These are phyloP conservation scores for Hedya salicella DNA, from an alignment of 2,888 invertebrate genomes.

Conservation along the genomic window DNA sequence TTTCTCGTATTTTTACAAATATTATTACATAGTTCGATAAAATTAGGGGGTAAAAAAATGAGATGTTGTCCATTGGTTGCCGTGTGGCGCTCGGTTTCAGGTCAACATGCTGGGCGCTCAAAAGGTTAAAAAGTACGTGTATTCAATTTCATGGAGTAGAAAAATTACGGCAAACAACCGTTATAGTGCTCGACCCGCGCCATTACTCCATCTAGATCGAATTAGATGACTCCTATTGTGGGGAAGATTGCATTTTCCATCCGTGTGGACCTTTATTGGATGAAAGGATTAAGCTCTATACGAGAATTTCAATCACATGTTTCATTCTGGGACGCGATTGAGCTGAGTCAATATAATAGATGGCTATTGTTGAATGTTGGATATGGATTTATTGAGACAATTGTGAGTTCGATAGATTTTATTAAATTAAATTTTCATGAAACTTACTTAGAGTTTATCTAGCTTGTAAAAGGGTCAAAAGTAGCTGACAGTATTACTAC, in stretches of 20 bases:
- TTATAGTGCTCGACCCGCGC: conserved; percentile 1
- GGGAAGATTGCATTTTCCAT: conserved; percentile 31
- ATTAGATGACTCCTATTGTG: conserved; percentile 19
- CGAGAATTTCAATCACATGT: conserved; percentile 1
- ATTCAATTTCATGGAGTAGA: conserved; percentile 24
- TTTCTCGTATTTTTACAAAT: too few species aligned
- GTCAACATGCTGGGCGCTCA: too few species aligned
- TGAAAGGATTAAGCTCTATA: conserved; percentile 20
- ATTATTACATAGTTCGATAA: too few species aligned
- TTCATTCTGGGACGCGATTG: background rate
- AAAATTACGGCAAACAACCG: conserved; percentile 14
- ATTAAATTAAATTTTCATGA: too few species aligned
- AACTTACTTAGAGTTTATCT: too few species aligned
- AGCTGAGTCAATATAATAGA: background rate
- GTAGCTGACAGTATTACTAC: too few species aligned
- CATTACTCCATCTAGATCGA: conserved; percentile 13
- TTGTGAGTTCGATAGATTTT: too few species aligned
- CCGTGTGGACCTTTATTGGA: conserved; percentile 23
- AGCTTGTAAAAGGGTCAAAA: too few species aligned
- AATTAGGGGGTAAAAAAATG: too few species aligned
- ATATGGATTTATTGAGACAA: too few species aligned
- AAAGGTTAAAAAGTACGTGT: background rate
- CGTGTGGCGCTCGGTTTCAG: too few species aligned
- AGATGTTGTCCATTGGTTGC: too few species aligned
- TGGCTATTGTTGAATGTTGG: background rate